Percentiles rank a stretch among this genome's conserved stretches.
phyloP scores from a whole-genome alignment of 2,113 vertebrate genomes.

The Archilochus colubris region DNA sequence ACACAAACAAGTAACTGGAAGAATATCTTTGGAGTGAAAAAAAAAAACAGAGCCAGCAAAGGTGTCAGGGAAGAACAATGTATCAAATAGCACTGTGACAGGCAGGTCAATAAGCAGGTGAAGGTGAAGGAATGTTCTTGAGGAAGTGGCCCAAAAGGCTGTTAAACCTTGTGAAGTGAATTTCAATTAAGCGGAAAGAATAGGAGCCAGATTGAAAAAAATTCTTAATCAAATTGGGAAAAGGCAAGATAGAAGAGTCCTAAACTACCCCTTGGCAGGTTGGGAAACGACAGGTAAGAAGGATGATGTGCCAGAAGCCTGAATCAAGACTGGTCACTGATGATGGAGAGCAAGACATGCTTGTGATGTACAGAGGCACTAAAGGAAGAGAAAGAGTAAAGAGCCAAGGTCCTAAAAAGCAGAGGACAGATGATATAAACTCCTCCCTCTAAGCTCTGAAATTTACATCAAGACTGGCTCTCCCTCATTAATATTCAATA shows the following conservation, averaged over 20 bases:
- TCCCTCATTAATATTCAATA: not conserved
- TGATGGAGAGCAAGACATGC: not conserved
- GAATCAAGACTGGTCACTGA: not conserved
- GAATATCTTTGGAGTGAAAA: not conserved
- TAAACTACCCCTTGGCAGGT: not conserved
- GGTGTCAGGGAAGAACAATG: not conserved
- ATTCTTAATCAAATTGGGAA: not conserved
- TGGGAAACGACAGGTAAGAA: not conserved
- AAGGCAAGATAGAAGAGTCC: not conserved
- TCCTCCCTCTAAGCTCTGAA: not conserved
- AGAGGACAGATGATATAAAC: not conserved
- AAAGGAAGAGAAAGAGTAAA: not conserved
- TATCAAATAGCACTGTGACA: not conserved
- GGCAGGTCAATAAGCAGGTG: not conserved
- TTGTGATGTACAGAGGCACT: not conserved
- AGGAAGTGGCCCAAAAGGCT: conserved; percentile 22
- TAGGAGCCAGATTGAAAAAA: not conserved
- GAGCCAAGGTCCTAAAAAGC: not conserved
- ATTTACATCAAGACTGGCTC: not conserved
- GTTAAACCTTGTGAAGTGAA: not conserved
- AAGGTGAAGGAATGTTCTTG: not conserved
- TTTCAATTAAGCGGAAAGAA: conserved; percentile 21
- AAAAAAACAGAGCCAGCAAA: not conserved
- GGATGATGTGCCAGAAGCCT: not conserved
- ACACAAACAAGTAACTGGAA: not conserved